Base-by-base conservation (phyloP, 2,888 invertebrate genomes). In the Drosophila yooni region DNA sequence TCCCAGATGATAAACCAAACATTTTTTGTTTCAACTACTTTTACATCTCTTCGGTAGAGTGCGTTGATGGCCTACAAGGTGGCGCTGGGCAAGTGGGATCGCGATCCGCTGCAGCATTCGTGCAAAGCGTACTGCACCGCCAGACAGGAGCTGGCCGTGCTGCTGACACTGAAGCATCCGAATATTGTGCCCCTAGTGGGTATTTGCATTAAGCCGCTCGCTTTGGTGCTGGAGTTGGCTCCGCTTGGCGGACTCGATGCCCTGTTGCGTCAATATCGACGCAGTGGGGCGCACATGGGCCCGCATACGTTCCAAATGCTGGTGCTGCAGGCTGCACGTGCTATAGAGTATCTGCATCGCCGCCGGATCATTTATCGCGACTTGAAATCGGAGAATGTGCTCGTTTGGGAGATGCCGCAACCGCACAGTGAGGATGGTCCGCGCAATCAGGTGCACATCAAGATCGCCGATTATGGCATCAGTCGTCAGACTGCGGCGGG, bases 61-160 rank as follows among this genome's bases (percentile, higher is more conserved):
- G 93, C 93, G 0, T 68, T 93, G 10, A 91, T 93, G 88, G 93
- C 93, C 11, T 93, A 93, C 59, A 93, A 93, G 95, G 96, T 96
- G 52, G 97, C 97, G 0, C 93, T 95, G 74, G 96, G 97, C 40
- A 98, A 98, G 91, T 99, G 99, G 99, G 97, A 97, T 89, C 95
- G 98, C 40, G 98, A 98, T 92, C 98, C 99, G 0, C 93, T 97
- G 34, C 97, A 99, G 90, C 97, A 97, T 74, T 97, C 98, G 0
- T 98, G 98, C 90, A 97, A 98, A 92, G 99, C 99, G 0, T 99
- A 99, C 94, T 98, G 98, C 92, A 99, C 98, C 0, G 98, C 99
- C 3, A 94, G 99, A 25, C 99, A 99, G 93, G 99, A 99, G 93
- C 94, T 99, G 64, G 96, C 97, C 85, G 98, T 99, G 75, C 94